Evolutionary conservation across 2,797 vertebrate genomes (phyloP), one percentile per base, ranked within the genome.

Genomic region (Pipistrellus pipistrellus): DNA sequence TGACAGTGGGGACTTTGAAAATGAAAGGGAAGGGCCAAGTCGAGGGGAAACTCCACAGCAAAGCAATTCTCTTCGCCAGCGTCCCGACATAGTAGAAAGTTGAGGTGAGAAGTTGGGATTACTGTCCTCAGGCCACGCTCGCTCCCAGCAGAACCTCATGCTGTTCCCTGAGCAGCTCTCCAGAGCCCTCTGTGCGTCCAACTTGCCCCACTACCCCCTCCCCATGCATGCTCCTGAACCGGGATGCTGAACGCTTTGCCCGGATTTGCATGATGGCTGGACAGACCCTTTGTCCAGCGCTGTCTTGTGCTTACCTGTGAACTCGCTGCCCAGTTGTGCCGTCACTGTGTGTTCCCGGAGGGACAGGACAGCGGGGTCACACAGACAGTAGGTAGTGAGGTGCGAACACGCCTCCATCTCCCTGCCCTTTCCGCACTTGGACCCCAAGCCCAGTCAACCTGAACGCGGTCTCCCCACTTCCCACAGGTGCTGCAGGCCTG

Each of bases 401-500:
- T 9, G 11, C 68, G 27, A 2, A 8, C 62, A 1, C 25, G 1
- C 25, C 6, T 6, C 8, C 27, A 0, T 0, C 0, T 3, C 25
- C 27, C 14, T 1, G 10, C 27, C 30, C 32, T 71, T 15, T 21
- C 35, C 72, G 27, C 18, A 18, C 62, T 6, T 3, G 87, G 59
- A 8, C 30, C 41, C 57, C 3, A 48, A 71, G 1, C 46, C 62
- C 44, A 32, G 46, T 21, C 55, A 5, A n/a, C 72, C 12, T 7
- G 14, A 10, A 1, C 30, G 0, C 0, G 0, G 11, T 2, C 71
- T 68, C 78, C 53, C 48, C 48, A 14, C 2, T 7, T 66, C 71
- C n/a, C 0, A 10, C 83, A 98, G 98, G 98, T 98, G 91, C 96
- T 99, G 96, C 97, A 95, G 93, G 96, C 97, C 75, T 99, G 98